Conservation (phyloP, 1,140 invertebrate genomes). For the Grapholita molesta region DNA sequence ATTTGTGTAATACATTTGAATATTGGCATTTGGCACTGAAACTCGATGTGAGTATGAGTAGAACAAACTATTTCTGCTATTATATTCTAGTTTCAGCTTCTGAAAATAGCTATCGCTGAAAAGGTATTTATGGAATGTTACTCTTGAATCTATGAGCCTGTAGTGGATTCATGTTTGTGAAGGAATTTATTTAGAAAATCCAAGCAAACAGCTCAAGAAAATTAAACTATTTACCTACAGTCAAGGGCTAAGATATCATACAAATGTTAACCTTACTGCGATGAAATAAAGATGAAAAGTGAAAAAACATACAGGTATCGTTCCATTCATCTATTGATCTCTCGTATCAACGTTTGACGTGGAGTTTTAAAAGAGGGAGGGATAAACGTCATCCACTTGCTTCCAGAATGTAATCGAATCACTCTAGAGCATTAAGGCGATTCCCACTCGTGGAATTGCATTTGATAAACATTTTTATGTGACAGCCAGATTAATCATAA, state of each 20-base stretch:
- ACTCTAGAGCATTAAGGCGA: neutral
- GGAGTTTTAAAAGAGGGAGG: neutral
- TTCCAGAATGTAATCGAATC: slow-evolving; percentile 4
- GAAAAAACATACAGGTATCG: neutral
- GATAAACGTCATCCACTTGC: slow-evolving; percentile 8
- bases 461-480: no score
- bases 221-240: neutral
- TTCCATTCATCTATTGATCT: neutral
- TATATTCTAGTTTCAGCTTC: neutral
- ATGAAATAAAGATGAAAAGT: no score
- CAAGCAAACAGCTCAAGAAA: neutral
- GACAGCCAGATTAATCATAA: no score
- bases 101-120: neutral
- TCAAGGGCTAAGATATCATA: neutral
- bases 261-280: neutral
- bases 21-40: neutral
- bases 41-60: neutral
- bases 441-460: neutral
- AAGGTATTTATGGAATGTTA: neutral
- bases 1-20: slow-evolving; percentile 2
- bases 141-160: neutral
- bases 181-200: neutral
- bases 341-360: neutral
- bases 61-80: neutral
- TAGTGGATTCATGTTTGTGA: neutral